These are phyloP conservation scores for Aphaenogaster rudis DNA, from an alignment of 1,140 invertebrate species.

Conservation along the genomic window DNA sequence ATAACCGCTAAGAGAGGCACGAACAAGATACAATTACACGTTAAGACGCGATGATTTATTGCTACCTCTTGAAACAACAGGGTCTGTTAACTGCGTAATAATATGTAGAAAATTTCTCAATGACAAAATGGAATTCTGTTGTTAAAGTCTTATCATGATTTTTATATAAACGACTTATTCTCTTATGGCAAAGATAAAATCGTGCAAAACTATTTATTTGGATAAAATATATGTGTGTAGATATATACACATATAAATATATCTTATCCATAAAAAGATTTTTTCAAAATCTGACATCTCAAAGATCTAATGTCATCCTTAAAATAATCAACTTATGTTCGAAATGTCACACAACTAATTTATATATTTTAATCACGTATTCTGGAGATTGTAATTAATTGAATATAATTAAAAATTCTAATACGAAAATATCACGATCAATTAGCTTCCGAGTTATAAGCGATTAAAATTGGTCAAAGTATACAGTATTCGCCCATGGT, in stretches of 20 bases:
- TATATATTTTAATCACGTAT: not conserved
- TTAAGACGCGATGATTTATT: constrained; percentile 49
- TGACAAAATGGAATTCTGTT: not conserved
- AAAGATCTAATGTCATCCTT: not conserved
- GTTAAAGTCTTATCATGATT: not conserved
- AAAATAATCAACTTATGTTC: not conserved
- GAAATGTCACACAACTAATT: not conserved
- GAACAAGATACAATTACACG: constrained; percentile 43
- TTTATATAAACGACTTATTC: not conserved
- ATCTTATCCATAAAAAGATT: not conserved
- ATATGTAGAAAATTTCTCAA: constrained; percentile 20
- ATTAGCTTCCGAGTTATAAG: not conserved
- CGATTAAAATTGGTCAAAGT: too few species aligned
- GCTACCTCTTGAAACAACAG: constrained; percentile 28
- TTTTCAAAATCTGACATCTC: not conserved
- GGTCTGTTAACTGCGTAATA: constrained; percentile 17
- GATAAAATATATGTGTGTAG: not conserved
- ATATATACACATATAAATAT: not conserved
- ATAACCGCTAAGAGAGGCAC: constrained; percentile 36
- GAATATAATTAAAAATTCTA: not conserved
- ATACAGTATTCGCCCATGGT: not conserved
- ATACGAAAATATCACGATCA: not conserved
- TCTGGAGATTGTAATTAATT: not conserved
- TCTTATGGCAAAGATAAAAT: not conserved
- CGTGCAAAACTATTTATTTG: not conserved